Evolutionary conservation across 2,797 vertebrate species (phyloP).

Genomic region (Vespertilio murinus): DNA sequence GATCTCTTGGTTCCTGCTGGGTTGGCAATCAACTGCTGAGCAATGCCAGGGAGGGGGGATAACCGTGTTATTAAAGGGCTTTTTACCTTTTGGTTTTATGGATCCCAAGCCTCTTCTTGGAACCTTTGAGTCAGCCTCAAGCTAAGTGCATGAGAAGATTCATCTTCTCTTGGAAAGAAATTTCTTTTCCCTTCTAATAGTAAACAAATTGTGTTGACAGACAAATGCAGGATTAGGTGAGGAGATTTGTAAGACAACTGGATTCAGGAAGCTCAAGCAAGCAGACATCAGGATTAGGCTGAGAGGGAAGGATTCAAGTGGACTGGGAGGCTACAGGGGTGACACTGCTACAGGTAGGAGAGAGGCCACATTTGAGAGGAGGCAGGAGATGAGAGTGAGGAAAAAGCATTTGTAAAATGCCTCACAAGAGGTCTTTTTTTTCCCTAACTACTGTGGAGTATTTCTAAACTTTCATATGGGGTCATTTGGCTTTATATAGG

Average conservation of each 20-base stretch:
- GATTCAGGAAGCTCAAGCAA: slow-evolving; percentile 80
- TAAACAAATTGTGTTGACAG: slow-evolving; percentile 81
- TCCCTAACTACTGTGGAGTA: too few species aligned
- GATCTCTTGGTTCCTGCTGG: too few species aligned
- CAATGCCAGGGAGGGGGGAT: too few species aligned
- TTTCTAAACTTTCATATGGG: background rate
- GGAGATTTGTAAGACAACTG: slow-evolving; percentile 81
- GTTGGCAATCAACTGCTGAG: rapidly evolving
- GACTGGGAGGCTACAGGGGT: background rate
- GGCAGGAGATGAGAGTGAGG: background rate
- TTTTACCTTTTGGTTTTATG: background rate
- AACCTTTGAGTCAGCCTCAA: background rate
- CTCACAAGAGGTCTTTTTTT: background rate
- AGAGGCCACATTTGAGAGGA: background rate
- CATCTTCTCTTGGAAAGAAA: slow-evolving; percentile 35
- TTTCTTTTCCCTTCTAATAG: slow-evolving; percentile 66
- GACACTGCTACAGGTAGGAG: background rate
- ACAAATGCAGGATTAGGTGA: slow-evolving; percentile 81
- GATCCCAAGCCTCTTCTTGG: background rate
- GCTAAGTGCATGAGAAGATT: slow-evolving; percentile 36
- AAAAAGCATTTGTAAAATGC: slow-evolving; percentile 59
- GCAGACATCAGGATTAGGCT: slow-evolving; percentile 78
- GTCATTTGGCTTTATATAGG: background rate
- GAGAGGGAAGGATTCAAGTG: slow-evolving; percentile 57
- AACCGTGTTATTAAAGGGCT: background rate